A percentile compares a stretch with the other conserved stretches of the same genome.
Conservation (phyloP, 2,797 vertebrate species). For the Gastrophryne carolinensis region DNA sequence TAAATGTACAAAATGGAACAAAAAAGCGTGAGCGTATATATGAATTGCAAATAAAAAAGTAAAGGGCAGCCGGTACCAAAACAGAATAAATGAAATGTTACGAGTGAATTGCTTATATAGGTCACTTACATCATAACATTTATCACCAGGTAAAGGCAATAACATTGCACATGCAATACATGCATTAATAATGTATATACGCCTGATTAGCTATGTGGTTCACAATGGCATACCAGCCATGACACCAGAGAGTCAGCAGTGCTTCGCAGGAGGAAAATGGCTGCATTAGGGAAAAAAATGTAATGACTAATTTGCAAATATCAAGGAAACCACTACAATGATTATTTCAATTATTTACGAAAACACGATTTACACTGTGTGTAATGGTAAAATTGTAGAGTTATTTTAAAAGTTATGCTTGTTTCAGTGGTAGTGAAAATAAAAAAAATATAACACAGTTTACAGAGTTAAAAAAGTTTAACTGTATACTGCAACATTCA, state of each 20-base stretch:
- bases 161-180: conserved; percentile 1
- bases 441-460: too few relatives aligned
- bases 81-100: not conserved
- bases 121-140: conserved; percentile 29
- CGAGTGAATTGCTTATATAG: conserved; percentile 16
- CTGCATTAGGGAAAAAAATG: conserved; percentile 20
- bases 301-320: conserved; percentile 59
- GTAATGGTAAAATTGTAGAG: not conserved
- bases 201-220: conserved; percentile 24
- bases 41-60: not conserved
- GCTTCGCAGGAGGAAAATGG: conserved; percentile 18
- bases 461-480: too few relatives aligned
- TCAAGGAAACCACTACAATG: conserved; percentile 62
- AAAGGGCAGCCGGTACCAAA: not conserved
- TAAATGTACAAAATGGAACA: not conserved
- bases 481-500: too few relatives aligned
- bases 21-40: too few relatives aligned
- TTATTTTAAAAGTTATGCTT: not conserved
- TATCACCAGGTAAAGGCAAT: conserved; percentile 21
- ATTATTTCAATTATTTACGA: conserved; percentile 65
- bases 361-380: conserved; percentile 18
- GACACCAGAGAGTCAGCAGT: conserved; percentile 19
- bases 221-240: conserved; percentile 11
- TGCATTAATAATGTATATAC: conserved; percentile 33
- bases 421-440: not conserved